These are phyloP conservation scores for Ceratitis capitata DNA, from an alignment of 1,140 invertebrate genomes.

Conservation along the genomic window DNA sequence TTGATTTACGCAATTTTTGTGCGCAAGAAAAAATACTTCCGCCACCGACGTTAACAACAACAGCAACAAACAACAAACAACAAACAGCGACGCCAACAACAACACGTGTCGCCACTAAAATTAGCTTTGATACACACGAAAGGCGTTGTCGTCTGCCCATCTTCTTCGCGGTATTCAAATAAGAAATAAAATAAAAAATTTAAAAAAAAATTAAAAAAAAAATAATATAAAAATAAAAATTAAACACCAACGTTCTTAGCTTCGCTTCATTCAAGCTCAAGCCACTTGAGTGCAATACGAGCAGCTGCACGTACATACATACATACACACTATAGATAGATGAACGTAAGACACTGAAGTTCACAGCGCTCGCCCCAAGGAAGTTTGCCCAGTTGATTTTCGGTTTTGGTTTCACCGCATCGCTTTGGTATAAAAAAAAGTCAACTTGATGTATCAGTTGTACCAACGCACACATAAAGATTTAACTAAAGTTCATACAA, in stretches of 20 bases:
- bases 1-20: constrained; percentile 31
- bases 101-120: not conserved
- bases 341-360: no score
- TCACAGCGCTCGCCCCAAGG: constrained; percentile 5
- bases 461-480: constrained; percentile 24
- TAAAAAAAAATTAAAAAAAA: no score
- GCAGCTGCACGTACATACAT: not conserved
- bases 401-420: not conserved
- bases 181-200: no score
- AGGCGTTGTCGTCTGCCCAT: not conserved
- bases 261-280: not conserved
- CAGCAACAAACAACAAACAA: not conserved
- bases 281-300: constrained; percentile 9
- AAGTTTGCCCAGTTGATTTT: constrained; percentile 18
- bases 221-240: no score
- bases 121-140: not conserved
- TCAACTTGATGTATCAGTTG: constrained; percentile 27
- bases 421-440: not conserved
- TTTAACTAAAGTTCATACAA: constrained; percentile 32
- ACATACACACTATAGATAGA: no score
- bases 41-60: not conserved
- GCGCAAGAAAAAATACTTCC: constrained; percentile 35
- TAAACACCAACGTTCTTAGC: not conserved
- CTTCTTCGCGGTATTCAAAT: no score
- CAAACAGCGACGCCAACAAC: not conserved